Conservation (phyloP, 53 echinoderm and acorn worm genomes). For the Actinopyga echinites region DNA sequence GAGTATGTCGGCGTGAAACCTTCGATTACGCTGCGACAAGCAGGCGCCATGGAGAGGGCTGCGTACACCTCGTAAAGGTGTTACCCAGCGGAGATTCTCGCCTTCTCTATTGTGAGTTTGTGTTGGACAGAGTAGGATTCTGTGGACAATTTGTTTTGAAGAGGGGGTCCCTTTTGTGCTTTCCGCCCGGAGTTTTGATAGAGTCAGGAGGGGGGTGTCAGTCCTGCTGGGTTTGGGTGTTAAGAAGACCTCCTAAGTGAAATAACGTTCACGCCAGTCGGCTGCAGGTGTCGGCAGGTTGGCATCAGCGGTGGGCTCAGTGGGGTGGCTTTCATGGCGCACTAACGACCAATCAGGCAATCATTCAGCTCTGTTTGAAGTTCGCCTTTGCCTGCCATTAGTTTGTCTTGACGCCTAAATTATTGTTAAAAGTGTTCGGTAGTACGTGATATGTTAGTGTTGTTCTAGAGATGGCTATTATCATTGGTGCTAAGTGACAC, state of each 20-base stretch:
- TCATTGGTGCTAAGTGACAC: no score
- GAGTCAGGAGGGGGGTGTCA: background rate
- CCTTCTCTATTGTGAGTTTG: conserved; percentile 19
- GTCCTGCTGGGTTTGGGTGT: conserved; percentile 10
- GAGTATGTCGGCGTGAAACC: conserved; percentile 36
- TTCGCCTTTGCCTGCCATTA: no score
- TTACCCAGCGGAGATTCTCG: conserved; percentile 22
- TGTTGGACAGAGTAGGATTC: conserved; percentile 4
- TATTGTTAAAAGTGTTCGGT: no score
- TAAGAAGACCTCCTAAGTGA: conserved; percentile 10
- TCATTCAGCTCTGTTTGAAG: no score
- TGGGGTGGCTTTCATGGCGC: no score
- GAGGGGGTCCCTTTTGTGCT: background rate
- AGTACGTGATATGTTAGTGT: no score
- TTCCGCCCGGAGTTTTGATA: conserved; percentile 2
- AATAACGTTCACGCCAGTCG: background rate
- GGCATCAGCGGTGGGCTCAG: no score
- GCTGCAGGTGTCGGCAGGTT: no score
- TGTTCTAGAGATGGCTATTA: no score
- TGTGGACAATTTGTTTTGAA: background rate
- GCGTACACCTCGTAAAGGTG: background rate
- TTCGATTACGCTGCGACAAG: conserved; percentile 22
- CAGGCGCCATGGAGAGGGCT: conserved; percentile 16
- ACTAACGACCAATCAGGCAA: no score
- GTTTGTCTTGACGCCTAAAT: no score